These are phyloP conservation scores for Drosophila ercepeae DNA, from an alignment of 1,140 invertebrate species.

Conservation along the genomic window DNA sequence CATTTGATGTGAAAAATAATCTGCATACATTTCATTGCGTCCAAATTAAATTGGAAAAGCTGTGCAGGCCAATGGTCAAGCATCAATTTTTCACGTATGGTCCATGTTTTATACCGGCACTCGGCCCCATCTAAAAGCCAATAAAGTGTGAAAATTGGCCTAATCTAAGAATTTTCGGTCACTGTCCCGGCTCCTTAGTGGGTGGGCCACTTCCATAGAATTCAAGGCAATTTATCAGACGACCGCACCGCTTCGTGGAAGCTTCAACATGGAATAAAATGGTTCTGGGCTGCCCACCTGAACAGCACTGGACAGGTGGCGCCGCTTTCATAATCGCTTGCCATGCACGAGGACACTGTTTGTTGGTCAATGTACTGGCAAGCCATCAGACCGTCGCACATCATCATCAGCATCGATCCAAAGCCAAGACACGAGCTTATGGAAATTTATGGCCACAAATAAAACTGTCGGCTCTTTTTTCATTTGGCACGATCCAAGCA, in stretches of 20 bases:
- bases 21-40: neutral
- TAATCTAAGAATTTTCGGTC: neutral
- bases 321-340: conserved; percentile 62
- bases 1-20: neutral
- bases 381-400: conserved; percentile 6
- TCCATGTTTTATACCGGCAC: neutral
- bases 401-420: conserved; percentile 22
- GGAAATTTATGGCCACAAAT: conserved; percentile 53
- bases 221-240: conserved; percentile 17
- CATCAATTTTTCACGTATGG: neutral
- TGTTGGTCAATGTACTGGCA: conserved; percentile 10
- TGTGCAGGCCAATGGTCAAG: conserved; percentile 16
- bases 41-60: neutral
- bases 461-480: conserved; percentile 18
- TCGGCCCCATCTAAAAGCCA: conserved; percentile 3
- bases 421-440: conserved; percentile 51
- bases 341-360: conserved; percentile 45
- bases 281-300: neutral
- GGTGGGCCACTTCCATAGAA: conserved; percentile 7
- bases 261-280: neutral
- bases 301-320: conserved; percentile 35
- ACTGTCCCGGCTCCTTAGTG: neutral
- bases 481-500: conserved; percentile 56
- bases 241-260: neutral
- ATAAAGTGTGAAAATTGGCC: conserved; percentile 14